Evolutionary conservation across 2,888 invertebrate genomes (phyloP).

Genomic region (Tetragonisca angustula): DNA sequence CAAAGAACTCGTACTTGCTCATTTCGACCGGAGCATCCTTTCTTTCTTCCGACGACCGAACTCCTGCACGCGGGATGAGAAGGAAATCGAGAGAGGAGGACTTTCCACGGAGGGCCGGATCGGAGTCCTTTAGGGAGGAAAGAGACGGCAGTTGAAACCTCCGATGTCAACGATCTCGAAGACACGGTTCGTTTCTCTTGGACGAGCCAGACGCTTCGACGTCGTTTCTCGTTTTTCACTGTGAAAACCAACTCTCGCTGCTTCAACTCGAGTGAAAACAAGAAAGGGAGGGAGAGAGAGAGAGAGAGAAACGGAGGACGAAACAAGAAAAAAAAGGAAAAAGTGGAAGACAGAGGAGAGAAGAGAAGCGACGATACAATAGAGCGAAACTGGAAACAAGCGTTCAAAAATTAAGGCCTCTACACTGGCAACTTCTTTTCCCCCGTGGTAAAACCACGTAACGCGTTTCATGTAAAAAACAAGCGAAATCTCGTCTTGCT

Average conservation of each 20-base stretch:
- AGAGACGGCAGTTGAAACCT: neutral
- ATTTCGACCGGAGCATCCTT: conserved; percentile 75
- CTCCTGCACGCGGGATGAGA: conserved; percentile 24
- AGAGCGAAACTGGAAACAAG: neutral
- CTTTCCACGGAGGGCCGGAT: conserved; percentile 29
- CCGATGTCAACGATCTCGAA: conserved; percentile 38
- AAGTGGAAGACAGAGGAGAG: fast-evolving
- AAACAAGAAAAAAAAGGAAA: neutral
- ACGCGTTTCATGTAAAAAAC: neutral
- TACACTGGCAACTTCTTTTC: neutral
- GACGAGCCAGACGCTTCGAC: neutral
- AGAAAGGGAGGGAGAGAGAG: neutral
- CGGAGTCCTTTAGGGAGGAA: conserved; percentile 7
- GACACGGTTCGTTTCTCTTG: neutral
- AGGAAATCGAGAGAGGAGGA: conserved; percentile 47
- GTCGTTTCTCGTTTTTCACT: neutral
- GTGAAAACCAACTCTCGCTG: too few relatives aligned
- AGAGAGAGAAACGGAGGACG: neutral
- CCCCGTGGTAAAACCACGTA: neutral
- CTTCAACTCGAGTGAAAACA: neutral
- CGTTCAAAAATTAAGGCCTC: neutral
- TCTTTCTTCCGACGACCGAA: conserved; percentile 69
- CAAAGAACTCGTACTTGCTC: conserved; percentile 81
- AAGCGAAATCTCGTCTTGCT: neutral
- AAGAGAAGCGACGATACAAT: neutral